Conservation (phyloP, 2,888 invertebrate species). For the Chrysolina oricalcia region DNA sequence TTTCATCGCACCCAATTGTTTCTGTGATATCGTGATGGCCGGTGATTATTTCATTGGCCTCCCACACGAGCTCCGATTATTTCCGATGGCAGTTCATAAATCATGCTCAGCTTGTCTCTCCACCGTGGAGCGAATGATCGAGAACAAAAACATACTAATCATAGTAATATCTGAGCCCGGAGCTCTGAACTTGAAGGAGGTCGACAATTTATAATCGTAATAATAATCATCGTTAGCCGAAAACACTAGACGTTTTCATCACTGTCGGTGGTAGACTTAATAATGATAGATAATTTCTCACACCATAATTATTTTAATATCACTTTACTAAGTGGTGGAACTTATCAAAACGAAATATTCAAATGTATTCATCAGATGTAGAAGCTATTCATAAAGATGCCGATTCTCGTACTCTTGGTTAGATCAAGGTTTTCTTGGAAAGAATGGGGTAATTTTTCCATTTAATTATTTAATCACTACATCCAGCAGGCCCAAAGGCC, state of each 20-base stretch:
- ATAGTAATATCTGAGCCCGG: slow-evolving; percentile 39
- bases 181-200: slow-evolving; percentile 25
- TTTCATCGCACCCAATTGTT: slow-evolving; percentile 37
- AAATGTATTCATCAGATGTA: neutral
- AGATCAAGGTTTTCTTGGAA: too few relatives aligned
- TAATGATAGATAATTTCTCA: slow-evolving; percentile 1
- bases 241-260: slow-evolving; percentile 16
- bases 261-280: slow-evolving; percentile 9
- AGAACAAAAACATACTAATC: slow-evolving; percentile 44
- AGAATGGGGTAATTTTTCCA: too few relatives aligned
- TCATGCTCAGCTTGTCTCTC: slow-evolving; percentile 38
- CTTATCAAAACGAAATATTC: neutral
- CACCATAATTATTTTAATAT: slow-evolving; percentile 1
- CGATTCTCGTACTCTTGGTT: too few relatives aligned
- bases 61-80: slow-evolving; percentile 37
- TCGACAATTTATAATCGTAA: slow-evolving; percentile 25
- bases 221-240: slow-evolving; percentile 20
- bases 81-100: slow-evolving; percentile 35
- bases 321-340: neutral
- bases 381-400: neutral
- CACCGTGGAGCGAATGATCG: slow-evolving; percentile 33
- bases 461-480: too few relatives aligned
- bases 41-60: slow-evolving; percentile 36
- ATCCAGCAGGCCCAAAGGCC: too few relatives aligned
- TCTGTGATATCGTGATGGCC: slow-evolving; percentile 32